Base-by-base conservation (phyloP, 2,888 invertebrate species). In the Drosophila paracracens region DNA sequence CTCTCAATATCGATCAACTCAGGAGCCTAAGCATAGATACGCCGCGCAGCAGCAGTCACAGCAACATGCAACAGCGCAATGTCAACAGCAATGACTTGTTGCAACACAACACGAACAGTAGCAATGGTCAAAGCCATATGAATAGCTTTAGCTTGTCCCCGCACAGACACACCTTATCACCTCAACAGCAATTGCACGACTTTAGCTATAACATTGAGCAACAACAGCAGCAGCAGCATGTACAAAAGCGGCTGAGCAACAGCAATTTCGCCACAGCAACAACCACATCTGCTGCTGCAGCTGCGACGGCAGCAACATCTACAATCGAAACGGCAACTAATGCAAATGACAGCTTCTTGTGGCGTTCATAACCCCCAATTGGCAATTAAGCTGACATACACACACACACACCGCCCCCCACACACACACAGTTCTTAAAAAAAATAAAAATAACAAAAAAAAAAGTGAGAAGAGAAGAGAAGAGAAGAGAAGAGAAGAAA, bases 301-400 rank as follows among this genome's bases (percentile, higher is more conserved):
- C 61, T 40, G 25, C 56, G 18, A 16, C 84, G 50, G 11, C 59
- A 11, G 29, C 69, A 43, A 40, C 81, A 36, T 27, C 72, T 51
- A 11, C 61, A 25, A 52, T 66, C 36, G 31, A 43, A 50, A 31
- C 46, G 18, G 10, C 60, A 40, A 53, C 50, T 36, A 25, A 71
- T 21, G 31, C 76, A 53, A 80, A 72, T 62, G 69, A 58, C 56
- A 60, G 61, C 64, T 87, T 65, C 50, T 40, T 89, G 64, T 85
- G 85, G 85, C 90, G 54, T 38, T 78, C 90, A 85, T 85, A 88
- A 73, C 79, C 87, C 65, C 58, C 72, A 69, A 86, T 10, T 18
- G 35, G 8, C 36, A 50, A 29, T 29, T 27, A 18, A 29, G n/a
- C 29, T 51, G 51, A 13, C n/a, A 6, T 7, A 51, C 29, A 51